phyloP scores from a whole-genome alignment of 2,797 vertebrate genomes.

The Rhinatrema bivittatum region DNA sequence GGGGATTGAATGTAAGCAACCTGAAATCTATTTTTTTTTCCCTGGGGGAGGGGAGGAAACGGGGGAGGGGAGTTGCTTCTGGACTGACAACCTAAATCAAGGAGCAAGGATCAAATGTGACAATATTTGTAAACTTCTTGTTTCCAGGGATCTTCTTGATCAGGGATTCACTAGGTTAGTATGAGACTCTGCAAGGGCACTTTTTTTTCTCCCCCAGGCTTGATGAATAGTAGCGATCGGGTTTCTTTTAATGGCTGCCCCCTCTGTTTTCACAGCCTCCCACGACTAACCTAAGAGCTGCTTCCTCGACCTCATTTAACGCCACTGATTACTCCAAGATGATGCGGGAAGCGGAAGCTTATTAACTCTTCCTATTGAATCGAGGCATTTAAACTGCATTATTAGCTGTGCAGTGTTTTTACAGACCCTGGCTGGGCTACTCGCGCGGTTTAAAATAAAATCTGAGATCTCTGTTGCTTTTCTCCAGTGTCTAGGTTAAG shows the following conservation, averaged over 20 bases:
- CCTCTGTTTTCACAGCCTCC: slow-evolving; percentile 87
- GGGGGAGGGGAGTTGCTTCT: not conserved
- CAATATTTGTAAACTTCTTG: slow-evolving; percentile 82
- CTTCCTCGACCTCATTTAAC: slow-evolving; percentile 81
- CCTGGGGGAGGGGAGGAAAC: no score
- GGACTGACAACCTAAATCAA: slow-evolving; percentile 52
- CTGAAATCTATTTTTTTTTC: no score
- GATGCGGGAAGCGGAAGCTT: slow-evolving; percentile 43
- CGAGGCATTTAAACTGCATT: slow-evolving; percentile 23
- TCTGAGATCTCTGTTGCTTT: no score
- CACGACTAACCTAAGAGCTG: slow-evolving; percentile 74
- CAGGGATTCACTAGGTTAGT: slow-evolving; percentile 51
- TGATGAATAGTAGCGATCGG: slow-evolving; percentile 85
- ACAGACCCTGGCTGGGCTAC: no score
- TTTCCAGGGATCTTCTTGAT: slow-evolving; percentile 77
- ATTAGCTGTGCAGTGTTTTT: no score
- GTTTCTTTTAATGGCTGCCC: slow-evolving; percentile 82
- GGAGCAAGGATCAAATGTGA: slow-evolving; percentile 59
- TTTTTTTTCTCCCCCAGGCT: slow-evolving; percentile 36
- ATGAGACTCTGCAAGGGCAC: slow-evolving; percentile 55
- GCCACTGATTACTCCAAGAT: slow-evolving; percentile 90
- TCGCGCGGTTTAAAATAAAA: no score
- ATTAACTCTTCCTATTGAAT: slow-evolving; percentile 22
- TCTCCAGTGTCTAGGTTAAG: no score
- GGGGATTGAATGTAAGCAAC: slow-evolving; percentile 34